Conservation (phyloP, 2,888 invertebrate genomes). For the Eulithis testata region DNA sequence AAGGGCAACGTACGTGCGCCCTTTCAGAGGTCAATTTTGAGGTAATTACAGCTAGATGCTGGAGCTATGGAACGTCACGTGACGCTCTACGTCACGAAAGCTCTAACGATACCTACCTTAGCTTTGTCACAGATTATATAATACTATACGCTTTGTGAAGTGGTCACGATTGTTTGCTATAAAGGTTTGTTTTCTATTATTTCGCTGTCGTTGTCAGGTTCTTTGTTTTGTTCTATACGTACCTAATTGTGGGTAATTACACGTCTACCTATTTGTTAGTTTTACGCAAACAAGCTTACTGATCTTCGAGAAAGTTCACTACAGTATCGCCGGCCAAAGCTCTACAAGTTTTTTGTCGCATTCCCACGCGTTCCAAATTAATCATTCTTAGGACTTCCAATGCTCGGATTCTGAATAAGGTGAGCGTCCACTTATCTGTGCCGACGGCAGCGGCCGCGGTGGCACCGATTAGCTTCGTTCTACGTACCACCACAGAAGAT, state of each 20-base stretch:
- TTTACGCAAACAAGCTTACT: conserved; percentile 11
- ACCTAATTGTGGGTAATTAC: neutral
- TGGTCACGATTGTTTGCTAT: conserved; percentile 2
- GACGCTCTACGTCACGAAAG: conserved; percentile 20
- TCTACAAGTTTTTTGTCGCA: neutral
- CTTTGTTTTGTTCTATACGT: neutral
- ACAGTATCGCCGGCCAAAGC: conserved; percentile 7
- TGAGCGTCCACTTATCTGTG: conserved; percentile 31
- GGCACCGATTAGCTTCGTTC: conserved; percentile 53
- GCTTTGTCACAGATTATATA: too few relatives aligned
- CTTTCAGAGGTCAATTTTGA: conserved; percentile 32
- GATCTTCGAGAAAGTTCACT: conserved; percentile 13
- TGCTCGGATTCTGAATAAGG: conserved; percentile 34
- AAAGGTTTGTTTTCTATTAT: conserved; percentile 2
- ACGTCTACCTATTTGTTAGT: neutral
- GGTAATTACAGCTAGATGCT: conserved; percentile 32
- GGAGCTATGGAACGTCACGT: conserved; percentile 11
- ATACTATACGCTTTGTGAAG: too few relatives aligned
- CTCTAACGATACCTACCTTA: neutral
- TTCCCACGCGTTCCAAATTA: conserved; percentile 35
- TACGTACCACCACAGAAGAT: conserved; percentile 42
- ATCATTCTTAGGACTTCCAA: conserved; percentile 29
- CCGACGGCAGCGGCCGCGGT: conserved; percentile 29
- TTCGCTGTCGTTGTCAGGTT: neutral
- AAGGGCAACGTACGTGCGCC: conserved; percentile 38